These are phyloP conservation scores for Stenotaenia linearis DNA, from an alignment of 2,888 invertebrate species.

Conservation along the genomic window DNA sequence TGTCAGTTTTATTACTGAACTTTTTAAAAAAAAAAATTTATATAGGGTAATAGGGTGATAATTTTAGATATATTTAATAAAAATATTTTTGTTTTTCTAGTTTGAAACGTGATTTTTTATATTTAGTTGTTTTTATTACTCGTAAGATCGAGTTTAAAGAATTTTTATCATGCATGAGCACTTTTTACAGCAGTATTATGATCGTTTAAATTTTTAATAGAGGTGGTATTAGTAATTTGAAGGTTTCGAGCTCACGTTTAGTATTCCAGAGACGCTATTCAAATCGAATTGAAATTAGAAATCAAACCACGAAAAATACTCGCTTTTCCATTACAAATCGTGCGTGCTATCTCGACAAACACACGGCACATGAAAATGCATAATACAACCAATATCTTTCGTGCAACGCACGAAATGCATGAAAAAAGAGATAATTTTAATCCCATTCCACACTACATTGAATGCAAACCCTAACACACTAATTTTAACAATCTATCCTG, in stretches of 20 bases:
- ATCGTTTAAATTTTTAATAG: no score
- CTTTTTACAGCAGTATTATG: no score
- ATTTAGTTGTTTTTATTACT: no score
- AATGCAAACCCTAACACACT: not conserved
- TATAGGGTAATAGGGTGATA: not conserved
- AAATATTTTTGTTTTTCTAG: not conserved
- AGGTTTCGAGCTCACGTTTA: no score
- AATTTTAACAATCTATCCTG: not conserved
- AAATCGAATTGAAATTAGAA: not conserved
- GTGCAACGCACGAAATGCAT: not conserved
- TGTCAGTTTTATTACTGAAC: not conserved
- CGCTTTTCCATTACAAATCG: not conserved
- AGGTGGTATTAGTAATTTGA: no score
- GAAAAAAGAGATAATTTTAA: not conserved
- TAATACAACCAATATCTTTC: not conserved
- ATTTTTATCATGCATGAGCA: no score
- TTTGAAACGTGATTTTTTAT: no score
- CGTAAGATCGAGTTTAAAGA: no score
- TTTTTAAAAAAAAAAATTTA: not conserved
- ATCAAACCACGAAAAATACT: not conserved
- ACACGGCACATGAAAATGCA: not conserved
- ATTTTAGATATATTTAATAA: not conserved
- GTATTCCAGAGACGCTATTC: no score
- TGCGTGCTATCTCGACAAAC: not conserved
- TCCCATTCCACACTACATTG: not conserved